phyloP scores from a whole-genome alignment of 2,797 vertebrate genomes.

The Cryptoprocta ferox region DNA sequence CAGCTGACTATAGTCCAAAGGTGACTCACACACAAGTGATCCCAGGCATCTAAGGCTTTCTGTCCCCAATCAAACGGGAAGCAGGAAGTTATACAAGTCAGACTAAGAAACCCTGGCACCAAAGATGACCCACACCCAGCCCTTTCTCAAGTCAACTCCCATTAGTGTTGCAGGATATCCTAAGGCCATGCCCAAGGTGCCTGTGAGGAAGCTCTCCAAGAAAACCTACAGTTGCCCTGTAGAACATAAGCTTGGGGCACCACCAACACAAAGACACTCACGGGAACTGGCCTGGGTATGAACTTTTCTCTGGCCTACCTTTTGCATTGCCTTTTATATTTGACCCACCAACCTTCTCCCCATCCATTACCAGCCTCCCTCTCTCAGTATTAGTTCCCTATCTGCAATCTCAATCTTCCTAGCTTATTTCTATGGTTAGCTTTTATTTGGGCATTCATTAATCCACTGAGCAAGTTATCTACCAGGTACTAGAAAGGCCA shows the following conservation, averaged over 20 bases:
- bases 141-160: neutral
- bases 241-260: neutral
- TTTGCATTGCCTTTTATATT: neutral
- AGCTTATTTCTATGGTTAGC: neutral
- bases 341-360: neutral
- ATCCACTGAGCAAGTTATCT: neutral
- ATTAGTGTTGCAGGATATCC: neutral
- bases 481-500: neutral
- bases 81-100: neutral
- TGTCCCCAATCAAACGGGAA: neutral
- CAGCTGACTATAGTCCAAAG: neutral
- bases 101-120: neutral
- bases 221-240: neutral
- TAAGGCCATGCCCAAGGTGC: neutral
- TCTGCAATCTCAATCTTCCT: neutral
- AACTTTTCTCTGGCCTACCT: neutral
- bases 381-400: neutral
- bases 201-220: neutral
- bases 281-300: neutral
- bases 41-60: neutral
- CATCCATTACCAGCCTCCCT: neutral
- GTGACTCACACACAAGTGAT: neutral
- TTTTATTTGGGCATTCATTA: neutral
- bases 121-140: neutral
- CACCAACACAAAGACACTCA: neutral